Percentiles rank a stretch among this genome's conserved stretches.
These are phyloP conservation scores for Tortricodes alternella DNA, from an alignment of 2,888 invertebrate genomes.

Conservation along the genomic window DNA sequence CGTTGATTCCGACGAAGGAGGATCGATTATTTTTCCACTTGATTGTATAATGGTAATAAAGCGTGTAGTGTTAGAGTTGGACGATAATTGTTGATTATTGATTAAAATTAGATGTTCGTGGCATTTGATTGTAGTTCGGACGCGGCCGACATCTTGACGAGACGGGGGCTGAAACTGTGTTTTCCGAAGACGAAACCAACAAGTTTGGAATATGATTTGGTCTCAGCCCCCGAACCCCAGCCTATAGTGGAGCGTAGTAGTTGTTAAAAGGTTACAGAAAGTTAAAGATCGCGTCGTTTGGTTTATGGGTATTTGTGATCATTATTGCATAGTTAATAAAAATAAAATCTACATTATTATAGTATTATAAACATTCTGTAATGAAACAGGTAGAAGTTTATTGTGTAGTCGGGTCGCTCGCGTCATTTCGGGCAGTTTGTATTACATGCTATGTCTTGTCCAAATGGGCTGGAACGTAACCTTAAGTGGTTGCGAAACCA, in stretches of 20 bases:
- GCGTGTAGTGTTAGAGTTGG: constrained; percentile 79
- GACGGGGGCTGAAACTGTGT: constrained; percentile 36
- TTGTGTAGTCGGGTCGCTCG: constrained; percentile 43
- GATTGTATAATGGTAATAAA: constrained; percentile 69
- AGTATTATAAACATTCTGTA: constrained; percentile 58
- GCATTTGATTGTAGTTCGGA: constrained; percentile 69
- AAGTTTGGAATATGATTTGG: too few relatives aligned
- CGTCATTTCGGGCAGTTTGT: constrained; percentile 11
- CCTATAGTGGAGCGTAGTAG: constrained; percentile 54
- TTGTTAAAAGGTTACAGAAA: constrained; percentile 64
- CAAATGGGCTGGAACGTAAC: neutral
- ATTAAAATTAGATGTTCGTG: constrained; percentile 80
- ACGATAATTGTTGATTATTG: constrained; percentile 83
- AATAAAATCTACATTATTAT: constrained; percentile 71
- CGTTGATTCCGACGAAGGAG: constrained; percentile 68
- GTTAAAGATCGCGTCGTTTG: constrained; percentile 72
- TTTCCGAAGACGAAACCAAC: too few relatives aligned
- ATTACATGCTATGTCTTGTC: neutral
- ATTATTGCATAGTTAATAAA: constrained; percentile 75
- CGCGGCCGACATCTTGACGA: constrained; percentile 38
- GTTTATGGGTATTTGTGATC: constrained; percentile 79
- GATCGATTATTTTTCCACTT: constrained; percentile 82
- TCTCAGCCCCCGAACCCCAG: neutral
- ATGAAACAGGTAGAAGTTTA: constrained; percentile 59
- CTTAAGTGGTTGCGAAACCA: neutral